These are phyloP conservation scores for Neopelma chrysocephalum DNA, from an alignment of 2,797 vertebrate genomes.

Conservation along the genomic window DNA sequence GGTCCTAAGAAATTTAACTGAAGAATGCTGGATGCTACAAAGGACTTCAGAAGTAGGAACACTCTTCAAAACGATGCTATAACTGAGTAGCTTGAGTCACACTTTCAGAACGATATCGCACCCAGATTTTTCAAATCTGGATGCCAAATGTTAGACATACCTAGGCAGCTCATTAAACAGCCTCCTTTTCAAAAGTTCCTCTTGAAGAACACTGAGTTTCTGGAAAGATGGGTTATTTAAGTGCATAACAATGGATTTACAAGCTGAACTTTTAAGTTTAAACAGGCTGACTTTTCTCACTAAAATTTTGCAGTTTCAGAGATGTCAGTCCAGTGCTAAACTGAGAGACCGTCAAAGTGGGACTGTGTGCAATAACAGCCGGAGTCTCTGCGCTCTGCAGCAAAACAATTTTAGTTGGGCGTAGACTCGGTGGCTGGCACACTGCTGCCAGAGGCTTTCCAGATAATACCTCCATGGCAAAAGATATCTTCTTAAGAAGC, in stretches of 20 bases:
- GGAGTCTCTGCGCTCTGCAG: background rate
- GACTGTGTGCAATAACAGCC: accelerated
- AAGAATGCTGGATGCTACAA: background rate
- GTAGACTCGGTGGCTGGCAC: background rate
- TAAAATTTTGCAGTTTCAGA: background rate
- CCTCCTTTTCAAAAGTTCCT: background rate
- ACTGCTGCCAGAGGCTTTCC: background rate
- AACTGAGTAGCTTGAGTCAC: background rate
- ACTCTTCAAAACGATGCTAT: background rate
- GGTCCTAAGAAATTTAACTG: background rate
- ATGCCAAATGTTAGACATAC: slow-evolving; percentile 38
- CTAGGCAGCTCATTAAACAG: background rate
- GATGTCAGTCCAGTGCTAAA: background rate
- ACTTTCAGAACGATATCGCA: background rate
- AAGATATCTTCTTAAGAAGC: background rate
- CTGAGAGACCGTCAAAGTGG: background rate
- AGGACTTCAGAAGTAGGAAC: background rate
- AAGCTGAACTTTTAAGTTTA: background rate
- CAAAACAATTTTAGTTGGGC: background rate
- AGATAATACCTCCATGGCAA: background rate
- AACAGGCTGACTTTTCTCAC: background rate
- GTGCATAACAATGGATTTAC: background rate
- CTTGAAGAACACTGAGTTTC: background rate
- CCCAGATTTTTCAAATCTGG: slow-evolving; percentile 20
- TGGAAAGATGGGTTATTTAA: background rate